Evolutionary conservation across 2,797 vertebrate species (phyloP), one percentile per base, ranked within the genome.

Genomic region (Eurystomus glaucurus): DNA sequence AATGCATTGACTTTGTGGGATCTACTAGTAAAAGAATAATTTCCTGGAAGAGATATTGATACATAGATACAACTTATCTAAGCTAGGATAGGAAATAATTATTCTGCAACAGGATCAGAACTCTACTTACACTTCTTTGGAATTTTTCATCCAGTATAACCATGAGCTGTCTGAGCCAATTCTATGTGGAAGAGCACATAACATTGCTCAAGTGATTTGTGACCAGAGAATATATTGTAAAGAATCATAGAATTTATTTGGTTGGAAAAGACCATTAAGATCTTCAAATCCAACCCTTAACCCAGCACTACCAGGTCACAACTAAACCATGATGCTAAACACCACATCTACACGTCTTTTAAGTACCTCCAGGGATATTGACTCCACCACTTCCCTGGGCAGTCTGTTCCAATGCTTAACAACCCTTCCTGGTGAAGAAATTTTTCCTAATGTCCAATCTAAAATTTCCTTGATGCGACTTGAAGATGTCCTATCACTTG

Each of bases 131-230:
- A 72, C 82, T 89, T 95, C 37, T 83, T 85, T 23, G 29, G 4
- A 76, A 14, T 72, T 80, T 88, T 80, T 93, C 82, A 48, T 55
- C 52, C 52, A 46, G 54, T 57, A 41, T 41, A 19, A 69, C 26
- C 26, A 45, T 29, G 61, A 83, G 20, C 10, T 82, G 5, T 31
- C 16, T 31, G 20, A 68, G 29, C 7, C 64, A 88, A 15, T 33
- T 78, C 72, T 83, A 62, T 54, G 33, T 33, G 22, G 28, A 91
- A 78, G 39, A 88, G 5, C 9, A 43, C 19, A 23, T 8, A 31
- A 33, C 52, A 84, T 71, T 93, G 88, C 61, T 85, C 33, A 93
- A 90, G 28, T 20, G 17, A 84, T 88, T 83, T 90, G 90, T 94
- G 37, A 39, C 57, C 19, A 25, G 18, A 69, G 9, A 33, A 52